phyloP scores from a whole-genome alignment of 2,888 invertebrate genomes.

The Nephrotoma flavescens region DNA sequence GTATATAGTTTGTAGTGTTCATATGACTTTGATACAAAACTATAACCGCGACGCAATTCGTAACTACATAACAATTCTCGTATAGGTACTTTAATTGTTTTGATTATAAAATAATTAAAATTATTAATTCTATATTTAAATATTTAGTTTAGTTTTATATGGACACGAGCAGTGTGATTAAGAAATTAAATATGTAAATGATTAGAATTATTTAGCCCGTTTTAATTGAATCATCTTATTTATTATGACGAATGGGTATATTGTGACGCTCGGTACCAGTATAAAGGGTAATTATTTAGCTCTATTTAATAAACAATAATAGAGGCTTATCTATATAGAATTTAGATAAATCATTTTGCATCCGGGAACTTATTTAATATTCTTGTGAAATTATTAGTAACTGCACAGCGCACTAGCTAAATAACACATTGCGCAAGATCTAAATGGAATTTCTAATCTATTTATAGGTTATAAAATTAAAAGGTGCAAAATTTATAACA shows the following conservation, averaged over 20 bases:
- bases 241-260: neutral
- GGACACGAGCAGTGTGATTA: neutral
- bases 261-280: neutral
- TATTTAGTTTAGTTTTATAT: neutral
- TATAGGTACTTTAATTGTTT: neutral
- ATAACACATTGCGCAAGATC: too few relatives aligned
- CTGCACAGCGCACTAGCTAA: too few relatives aligned
- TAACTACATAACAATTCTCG: neutral
- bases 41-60: neutral
- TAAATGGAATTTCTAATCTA: too few relatives aligned
- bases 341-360: neutral
- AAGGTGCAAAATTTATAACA: too few relatives aligned
- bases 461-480: too few relatives aligned
- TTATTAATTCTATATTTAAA: neutral
- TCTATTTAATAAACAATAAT: neutral
- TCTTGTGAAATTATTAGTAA: neutral
- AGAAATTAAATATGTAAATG: neutral
- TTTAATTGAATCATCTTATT: neutral
- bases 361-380: neutral
- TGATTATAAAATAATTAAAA: neutral
- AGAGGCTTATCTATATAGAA: neutral
- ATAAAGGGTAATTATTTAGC: neutral
- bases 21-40: neutral
- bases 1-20: neutral
- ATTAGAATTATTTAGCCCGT: neutral